phyloP scores from a whole-genome alignment of 2,888 invertebrate genomes.

The Spodoptera exigua region DNA sequence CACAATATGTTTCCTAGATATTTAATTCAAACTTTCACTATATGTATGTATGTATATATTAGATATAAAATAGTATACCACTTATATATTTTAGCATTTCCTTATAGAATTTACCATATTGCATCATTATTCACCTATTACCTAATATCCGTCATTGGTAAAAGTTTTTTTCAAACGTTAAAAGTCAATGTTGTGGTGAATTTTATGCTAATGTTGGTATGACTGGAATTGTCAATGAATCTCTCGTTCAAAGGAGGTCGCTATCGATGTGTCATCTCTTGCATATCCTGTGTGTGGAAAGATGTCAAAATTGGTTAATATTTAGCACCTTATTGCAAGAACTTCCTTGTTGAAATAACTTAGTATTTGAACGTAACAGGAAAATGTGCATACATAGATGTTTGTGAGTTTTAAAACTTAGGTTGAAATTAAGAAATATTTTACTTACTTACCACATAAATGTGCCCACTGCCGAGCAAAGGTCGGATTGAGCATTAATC shows the following conservation, averaged over 20 bases:
- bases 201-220: slow-evolving; percentile 16
- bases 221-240: slow-evolving; percentile 11
- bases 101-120: slow-evolving; percentile 39
- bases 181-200: slow-evolving; percentile 33
- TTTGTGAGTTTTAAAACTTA: too few species aligned
- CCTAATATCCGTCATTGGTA: slow-evolving; percentile 47
- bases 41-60: slow-evolving; percentile 4
- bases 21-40: slow-evolving; percentile 36
- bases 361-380: too few species aligned
- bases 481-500: too few species aligned
- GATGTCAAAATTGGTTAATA: too few species aligned
- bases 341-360: too few species aligned
- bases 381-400: too few species aligned
- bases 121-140: slow-evolving; percentile 40
- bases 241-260: slow-evolving; percentile 9
- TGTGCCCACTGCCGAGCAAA: too few species aligned
- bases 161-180: slow-evolving; percentile 25
- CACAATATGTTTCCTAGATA: not conserved
- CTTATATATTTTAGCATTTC: slow-evolving; percentile 30
- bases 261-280: slow-evolving; percentile 8
- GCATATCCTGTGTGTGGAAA: slow-evolving; percentile 2
- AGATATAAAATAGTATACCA: not conserved
- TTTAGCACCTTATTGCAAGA: too few species aligned
- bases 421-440: too few species aligned
- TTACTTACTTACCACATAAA: too few species aligned